Evolutionary conservation across 2,113 vertebrate species (phyloP).

Genomic region (Phaethornis superciliosus): DNA sequence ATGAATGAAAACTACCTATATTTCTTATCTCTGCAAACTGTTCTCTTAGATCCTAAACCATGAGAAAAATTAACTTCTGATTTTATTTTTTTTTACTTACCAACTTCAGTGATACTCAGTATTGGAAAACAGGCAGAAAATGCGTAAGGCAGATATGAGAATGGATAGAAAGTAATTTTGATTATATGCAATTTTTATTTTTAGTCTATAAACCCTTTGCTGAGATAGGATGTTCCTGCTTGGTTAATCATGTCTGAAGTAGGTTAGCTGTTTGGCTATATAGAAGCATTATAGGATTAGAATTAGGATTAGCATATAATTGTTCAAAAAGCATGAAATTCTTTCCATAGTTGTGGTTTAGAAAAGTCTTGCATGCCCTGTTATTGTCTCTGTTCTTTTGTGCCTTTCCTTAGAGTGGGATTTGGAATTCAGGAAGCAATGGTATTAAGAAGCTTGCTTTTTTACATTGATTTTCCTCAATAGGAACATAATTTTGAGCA

Average conservation of each 20-base stretch:
- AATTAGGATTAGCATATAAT: slow-evolving; percentile 42
- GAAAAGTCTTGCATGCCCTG: neutral
- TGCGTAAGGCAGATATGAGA: neutral
- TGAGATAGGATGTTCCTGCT: neutral
- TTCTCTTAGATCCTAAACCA: neutral
- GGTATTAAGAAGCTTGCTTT: neutral
- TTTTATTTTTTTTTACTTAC: neutral
- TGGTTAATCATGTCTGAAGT: slow-evolving; percentile 23
- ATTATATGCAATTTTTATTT: neutral
- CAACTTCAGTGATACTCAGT: neutral
- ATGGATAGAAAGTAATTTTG: neutral
- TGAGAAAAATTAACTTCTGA: neutral
- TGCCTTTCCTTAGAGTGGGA: neutral
- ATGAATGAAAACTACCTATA: neutral
- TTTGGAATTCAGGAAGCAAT: neutral
- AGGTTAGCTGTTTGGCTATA: slow-evolving; percentile 2
- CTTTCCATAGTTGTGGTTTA: slow-evolving; percentile 7
- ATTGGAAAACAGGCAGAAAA: neutral
- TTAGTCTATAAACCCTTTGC: neutral
- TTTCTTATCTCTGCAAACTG: neutral
- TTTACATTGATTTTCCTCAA: neutral
- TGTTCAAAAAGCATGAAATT: slow-evolving; percentile 31
- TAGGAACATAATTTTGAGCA: neutral
- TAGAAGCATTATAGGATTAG: slow-evolving; percentile 7
- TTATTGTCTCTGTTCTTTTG: neutral